Base-by-base conservation (phyloP, 2,888 invertebrate species). In the Hirtodrosophila cameraria region DNA sequence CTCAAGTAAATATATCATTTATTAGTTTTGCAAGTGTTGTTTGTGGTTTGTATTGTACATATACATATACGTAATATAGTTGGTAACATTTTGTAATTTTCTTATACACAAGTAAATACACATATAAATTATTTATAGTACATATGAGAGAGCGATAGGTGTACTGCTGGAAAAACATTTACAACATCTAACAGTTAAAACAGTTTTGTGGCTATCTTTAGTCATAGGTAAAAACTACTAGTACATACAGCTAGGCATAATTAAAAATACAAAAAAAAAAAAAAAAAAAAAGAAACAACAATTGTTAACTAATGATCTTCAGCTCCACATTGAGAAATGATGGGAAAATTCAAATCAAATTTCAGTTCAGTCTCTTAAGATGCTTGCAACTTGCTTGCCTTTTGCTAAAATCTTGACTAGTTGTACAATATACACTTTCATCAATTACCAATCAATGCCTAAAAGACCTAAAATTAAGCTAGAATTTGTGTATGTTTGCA, bases 321-420 rank as follows among this genome's bases (percentile, higher is more conserved):
- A 61, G 60, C 41, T 28, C 4, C 59, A 38, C 58, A 27, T 25
- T 59, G 49, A 25, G 41, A 45, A 59, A 28, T 54, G 15, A 13
- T 28, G 23, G 23, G 12, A 48, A 42, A 67, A 42, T 43, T 54
- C 33, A 75, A 81, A 61, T 54, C 16, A 82, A 72, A 65, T 57
- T 81, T 82, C 82, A 75, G 82, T 86, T 83, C 82, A 83, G 82
- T 83, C 82, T 83, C 82, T 84, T 86, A 52, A 81, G 85, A 81
- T 81, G 67, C 81, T 58, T 74, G 69, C 75, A 65, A 46, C 68
- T 53, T 48, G 68, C 75, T 70, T 55, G 49, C 55, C 59, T 53
- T 61, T 62, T 74, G 69, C 71, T 74, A 71, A 71, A 71, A 71
- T 71, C 71, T 74, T 74, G 69, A 58, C 63, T 35, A 20, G 62